Percentiles rank a stretch among this genome's conserved stretches.
These are phyloP conservation scores for Halichoerus grypus DNA, from an alignment of 2,113 vertebrate genomes.

Conservation along the genomic window DNA sequence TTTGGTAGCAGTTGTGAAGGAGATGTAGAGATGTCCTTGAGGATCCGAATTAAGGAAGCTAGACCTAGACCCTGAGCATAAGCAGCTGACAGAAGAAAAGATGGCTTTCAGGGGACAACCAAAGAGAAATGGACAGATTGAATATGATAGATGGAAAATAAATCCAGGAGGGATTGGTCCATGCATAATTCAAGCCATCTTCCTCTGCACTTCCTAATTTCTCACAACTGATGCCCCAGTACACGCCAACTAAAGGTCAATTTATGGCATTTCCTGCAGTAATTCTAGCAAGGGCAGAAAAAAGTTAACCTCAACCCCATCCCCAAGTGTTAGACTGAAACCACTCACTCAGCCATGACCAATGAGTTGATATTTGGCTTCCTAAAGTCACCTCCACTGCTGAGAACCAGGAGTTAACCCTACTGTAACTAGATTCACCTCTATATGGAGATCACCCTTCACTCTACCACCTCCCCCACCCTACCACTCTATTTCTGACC, in stretches of 20 bases:
- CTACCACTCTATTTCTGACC: background rate
- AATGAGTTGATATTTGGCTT: background rate
- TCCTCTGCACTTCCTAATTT: background rate
- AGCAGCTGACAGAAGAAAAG: background rate
- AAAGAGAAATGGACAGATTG: background rate
- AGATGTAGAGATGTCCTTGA: background rate
- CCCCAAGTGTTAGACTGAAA: background rate
- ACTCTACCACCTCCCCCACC: background rate
- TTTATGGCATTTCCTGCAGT: background rate
- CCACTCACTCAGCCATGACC: background rate
- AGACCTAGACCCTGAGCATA: background rate
- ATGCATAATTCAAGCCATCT: background rate
- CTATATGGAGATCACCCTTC: background rate
- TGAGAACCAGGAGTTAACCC: background rate
- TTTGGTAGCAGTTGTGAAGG: background rate
- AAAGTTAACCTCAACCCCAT: background rate
- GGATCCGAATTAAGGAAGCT: background rate
- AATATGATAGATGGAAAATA: constrained; percentile 3
- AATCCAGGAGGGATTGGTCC: background rate
- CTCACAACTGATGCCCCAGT: background rate
- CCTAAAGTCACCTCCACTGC: background rate
- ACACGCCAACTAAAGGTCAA: background rate
- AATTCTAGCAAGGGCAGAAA: background rate
- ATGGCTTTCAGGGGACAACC: background rate
- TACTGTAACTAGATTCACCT: background rate